phyloP scores from a whole-genome alignment of 2,888 invertebrate genomes.

The Kuschelorhynchus macadamiae region DNA sequence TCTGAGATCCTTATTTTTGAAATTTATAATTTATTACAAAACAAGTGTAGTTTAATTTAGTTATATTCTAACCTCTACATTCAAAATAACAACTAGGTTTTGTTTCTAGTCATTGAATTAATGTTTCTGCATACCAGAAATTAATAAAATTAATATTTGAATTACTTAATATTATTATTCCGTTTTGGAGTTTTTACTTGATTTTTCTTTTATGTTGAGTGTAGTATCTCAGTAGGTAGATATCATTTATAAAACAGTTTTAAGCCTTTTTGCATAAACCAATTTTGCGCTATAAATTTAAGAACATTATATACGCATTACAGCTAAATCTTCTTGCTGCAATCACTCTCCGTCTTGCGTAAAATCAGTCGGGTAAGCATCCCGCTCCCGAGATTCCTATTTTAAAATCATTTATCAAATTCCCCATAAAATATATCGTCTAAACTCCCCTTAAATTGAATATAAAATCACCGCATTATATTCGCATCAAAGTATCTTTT shows the following conservation, averaged over 20 bases:
- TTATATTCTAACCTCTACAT: too few species aligned
- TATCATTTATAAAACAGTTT: too few species aligned
- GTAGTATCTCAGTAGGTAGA: too few species aligned
- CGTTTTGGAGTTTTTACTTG: too few species aligned
- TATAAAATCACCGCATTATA: slow-evolving; percentile 50
- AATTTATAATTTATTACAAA: too few species aligned
- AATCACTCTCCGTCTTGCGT: not conserved
- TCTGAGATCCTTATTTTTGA: too few species aligned
- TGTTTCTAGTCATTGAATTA: too few species aligned
- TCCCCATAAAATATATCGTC: slow-evolving; percentile 48
- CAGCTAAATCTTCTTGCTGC: not conserved
- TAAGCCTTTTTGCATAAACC: not conserved
- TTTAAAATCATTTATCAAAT: slow-evolving; percentile 49
- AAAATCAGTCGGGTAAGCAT: not conserved
- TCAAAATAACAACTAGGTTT: too few species aligned
- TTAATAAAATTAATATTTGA: not conserved
- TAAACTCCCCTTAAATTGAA: slow-evolving; percentile 48
- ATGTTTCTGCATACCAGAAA: too few species aligned
- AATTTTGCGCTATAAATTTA: not conserved
- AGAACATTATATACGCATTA: not conserved
- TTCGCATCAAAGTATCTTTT: slow-evolving; percentile 50
- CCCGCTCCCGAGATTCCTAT: slow-evolving; percentile 20
- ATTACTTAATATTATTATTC: too few species aligned
- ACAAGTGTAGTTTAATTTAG: too few species aligned
- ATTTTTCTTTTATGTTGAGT: too few species aligned